Evolutionary conservation across 2,888 invertebrate species (phyloP).

Genomic region (Liopterus haemorrhoidalis): DNA sequence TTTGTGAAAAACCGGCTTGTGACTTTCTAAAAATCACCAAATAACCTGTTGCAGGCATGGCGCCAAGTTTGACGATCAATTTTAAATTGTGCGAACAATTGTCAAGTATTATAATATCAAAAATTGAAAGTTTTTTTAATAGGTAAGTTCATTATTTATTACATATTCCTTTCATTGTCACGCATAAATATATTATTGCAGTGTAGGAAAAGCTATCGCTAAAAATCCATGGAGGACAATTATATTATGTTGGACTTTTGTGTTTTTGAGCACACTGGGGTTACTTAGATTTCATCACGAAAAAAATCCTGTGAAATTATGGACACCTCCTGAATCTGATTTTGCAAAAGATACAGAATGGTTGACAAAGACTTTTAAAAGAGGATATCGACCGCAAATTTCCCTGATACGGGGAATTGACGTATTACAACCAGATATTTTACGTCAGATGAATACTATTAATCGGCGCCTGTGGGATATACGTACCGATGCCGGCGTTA

Average conservation of each 20-base stretch:
- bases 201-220: slow-evolving; percentile 58
- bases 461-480: slow-evolving; percentile 27
- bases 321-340: slow-evolving; percentile 68
- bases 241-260: slow-evolving; percentile 50
- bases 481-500: slow-evolving; percentile 28
- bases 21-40: too few species aligned
- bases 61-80: slow-evolving; percentile 28
- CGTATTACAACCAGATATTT: slow-evolving; percentile 57
- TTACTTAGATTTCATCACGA: slow-evolving; percentile 63
- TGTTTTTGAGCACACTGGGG: slow-evolving; percentile 56
- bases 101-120: slow-evolving; percentile 39
- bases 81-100: slow-evolving; percentile 40
- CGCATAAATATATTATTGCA: slow-evolving; percentile 41
- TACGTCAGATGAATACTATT: slow-evolving; percentile 44
- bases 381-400: slow-evolving; percentile 57
- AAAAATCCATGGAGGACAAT: slow-evolving; percentile 58
- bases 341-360: slow-evolving; percentile 66
- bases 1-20: too few species aligned
- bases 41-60: too few species aligned
- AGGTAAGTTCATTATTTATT: slow-evolving; percentile 35
- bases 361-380: slow-evolving; percentile 62
- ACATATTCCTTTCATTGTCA: not conserved
- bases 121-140: slow-evolving; percentile 41
- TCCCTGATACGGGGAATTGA: slow-evolving; percentile 60
- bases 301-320: slow-evolving; percentile 67